A percentile compares a stretch with the other conserved stretches of the same genome.
Evolutionary conservation across 2,888 invertebrate species (phyloP).

Genomic region (Zygaena filipendulae): DNA sequence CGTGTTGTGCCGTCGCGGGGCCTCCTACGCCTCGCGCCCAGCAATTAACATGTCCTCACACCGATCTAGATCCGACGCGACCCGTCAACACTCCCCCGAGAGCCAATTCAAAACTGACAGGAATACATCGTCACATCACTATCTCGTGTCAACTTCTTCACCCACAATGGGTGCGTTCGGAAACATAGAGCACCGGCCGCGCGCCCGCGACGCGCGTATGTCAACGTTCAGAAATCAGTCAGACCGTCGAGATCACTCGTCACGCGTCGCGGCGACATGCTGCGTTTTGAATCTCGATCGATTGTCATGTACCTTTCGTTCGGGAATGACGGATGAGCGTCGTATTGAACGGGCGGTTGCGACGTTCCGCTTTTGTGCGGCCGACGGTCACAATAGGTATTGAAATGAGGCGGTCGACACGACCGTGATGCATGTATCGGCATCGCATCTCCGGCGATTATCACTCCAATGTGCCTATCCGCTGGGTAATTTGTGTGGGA

Average conservation of each 20-base stretch:
- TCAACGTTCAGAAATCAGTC: constrained; percentile 43
- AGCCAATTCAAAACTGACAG: constrained; percentile 54
- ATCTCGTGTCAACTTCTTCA: constrained; percentile 37
- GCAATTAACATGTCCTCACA: constrained; percentile 59
- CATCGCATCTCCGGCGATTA: constrained; percentile 48
- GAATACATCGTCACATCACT: constrained; percentile 45
- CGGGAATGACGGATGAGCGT: constrained; percentile 51
- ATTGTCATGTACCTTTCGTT: constrained; percentile 50
- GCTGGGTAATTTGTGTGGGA: constrained; percentile 51
- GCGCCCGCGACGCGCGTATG: constrained; percentile 25
- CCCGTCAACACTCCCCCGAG: constrained; percentile 52
- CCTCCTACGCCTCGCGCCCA: no score
- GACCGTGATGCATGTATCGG: constrained; percentile 45
- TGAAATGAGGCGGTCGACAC: constrained; percentile 43
- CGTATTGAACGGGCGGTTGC: constrained; percentile 33
- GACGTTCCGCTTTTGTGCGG: constrained; percentile 32
- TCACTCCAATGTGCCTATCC: constrained; percentile 45
- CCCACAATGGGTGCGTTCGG: constrained; percentile 32
- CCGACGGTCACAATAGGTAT: constrained; percentile 46
- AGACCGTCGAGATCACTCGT: constrained; percentile 46
- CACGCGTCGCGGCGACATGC: constrained; percentile 34
- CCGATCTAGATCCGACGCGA: constrained; percentile 46
- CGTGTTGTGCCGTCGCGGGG: no score
- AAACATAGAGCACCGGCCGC: constrained; percentile 31
- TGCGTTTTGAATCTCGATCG: constrained; percentile 45